A percentile compares a stretch with the other conserved stretches of the same genome.
Conservation (phyloP, 2,797 vertebrate species). For the Diceros bicornis region DNA sequence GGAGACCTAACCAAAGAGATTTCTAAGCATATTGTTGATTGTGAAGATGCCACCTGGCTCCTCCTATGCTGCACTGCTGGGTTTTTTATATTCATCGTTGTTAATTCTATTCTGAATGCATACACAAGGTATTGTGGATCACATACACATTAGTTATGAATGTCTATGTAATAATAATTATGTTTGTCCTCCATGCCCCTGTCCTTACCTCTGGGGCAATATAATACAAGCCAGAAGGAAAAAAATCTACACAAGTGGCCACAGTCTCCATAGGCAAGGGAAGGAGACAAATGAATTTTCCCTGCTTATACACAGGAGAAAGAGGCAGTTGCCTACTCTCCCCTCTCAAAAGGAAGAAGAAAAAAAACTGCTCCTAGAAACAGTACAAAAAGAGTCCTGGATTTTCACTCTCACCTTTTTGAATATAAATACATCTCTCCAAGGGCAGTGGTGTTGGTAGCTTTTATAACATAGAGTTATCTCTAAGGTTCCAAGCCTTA, state of each 20-base stretch:
- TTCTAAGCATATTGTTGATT: not conserved
- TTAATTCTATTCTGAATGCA: too few species aligned
- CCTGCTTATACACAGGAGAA: not conserved
- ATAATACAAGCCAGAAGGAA: not conserved
- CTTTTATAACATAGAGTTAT: not conserved
- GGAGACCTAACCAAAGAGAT: not conserved
- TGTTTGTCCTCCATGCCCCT: not conserved
- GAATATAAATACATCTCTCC: not conserved
- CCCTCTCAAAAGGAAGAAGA: not conserved
- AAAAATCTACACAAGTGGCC: not conserved
- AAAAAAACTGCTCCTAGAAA: not conserved
- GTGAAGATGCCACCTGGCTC: too few species aligned
- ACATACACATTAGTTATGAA: too few species aligned
- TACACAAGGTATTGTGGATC: too few species aligned
- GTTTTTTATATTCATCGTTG: too few species aligned
- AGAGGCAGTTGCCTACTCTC: not conserved
- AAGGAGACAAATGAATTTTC: not conserved
- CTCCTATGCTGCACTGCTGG: too few species aligned
- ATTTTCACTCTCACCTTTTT: not conserved
- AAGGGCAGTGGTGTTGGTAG: not conserved
- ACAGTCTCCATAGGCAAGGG: not conserved
- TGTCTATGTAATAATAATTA: not conserved
- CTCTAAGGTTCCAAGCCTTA: not conserved
- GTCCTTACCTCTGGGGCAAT: not conserved
- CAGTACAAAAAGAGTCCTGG: not conserved